These are phyloP conservation scores for Eupristina koningsbergeri DNA, from an alignment of 1,140 invertebrate species.

Conservation along the genomic window DNA sequence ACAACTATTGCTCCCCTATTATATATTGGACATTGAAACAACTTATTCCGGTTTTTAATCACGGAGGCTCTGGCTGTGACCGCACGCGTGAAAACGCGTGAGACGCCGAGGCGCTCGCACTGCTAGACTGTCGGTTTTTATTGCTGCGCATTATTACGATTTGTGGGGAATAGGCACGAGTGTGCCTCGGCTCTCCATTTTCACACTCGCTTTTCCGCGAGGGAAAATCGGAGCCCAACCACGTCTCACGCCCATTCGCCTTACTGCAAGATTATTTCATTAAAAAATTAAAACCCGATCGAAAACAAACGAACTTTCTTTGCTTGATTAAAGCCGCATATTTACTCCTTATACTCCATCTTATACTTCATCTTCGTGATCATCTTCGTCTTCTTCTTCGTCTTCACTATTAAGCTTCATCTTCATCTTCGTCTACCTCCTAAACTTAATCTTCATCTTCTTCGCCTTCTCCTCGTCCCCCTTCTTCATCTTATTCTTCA, in stretches of 20 bases:
- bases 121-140: constrained; percentile 74
- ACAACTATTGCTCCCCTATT: constrained; percentile 70
- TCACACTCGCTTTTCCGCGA: constrained; percentile 35
- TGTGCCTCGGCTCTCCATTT: constrained; percentile 53
- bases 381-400: too few relatives aligned
- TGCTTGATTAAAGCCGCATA: constrained; percentile 67
- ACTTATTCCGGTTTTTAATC: constrained; percentile 75
- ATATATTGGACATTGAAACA: constrained; percentile 74
- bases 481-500: constrained; percentile 13
- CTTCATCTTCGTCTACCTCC: too few relatives aligned
- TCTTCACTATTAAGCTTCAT: too few relatives aligned
- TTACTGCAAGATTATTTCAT: constrained; percentile 74
- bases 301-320: constrained; percentile 70
- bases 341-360: constrained; percentile 49
- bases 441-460: too few relatives aligned
- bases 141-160: constrained; percentile 73
- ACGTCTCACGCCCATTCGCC: constrained; percentile 65
- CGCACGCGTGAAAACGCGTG: constrained; percentile 68
- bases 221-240: constrained; percentile 51
- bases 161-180: constrained; percentile 50
- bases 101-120: constrained; percentile 73
- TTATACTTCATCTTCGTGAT: too few relatives aligned
- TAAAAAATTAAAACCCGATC: constrained; percentile 75
- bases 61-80: constrained; percentile 70
- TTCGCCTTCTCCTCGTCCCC: too few relatives aligned